Base-by-base conservation (phyloP, 2,113 vertebrate species). In the Rousettus leschenaultii region DNA sequence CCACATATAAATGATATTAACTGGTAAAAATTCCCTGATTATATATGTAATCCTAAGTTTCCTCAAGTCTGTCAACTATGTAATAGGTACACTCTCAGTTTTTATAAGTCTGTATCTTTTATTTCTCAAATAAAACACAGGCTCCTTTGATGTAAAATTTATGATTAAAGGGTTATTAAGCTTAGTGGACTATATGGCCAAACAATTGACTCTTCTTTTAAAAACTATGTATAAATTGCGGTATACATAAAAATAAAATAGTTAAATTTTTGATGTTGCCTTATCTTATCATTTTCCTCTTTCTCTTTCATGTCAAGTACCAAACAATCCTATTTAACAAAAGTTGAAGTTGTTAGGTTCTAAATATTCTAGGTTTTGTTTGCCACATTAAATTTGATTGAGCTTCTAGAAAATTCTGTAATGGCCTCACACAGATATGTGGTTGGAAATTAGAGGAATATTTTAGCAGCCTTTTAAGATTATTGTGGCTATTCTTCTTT, bases 311-410 rank as follows among this genome's bases (percentile, higher is more conserved):
- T 43, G 89, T 43, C 61, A 21, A 70, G 7, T 92, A 70, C 24
- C 55, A 92, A 57, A 38, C 90, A 86, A 89, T 65, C 80, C 21
- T 94, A 78, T 7, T 79, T 94, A 73, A 51, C 61, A 95, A 85
- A 91, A 11, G 35, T 66, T 94, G 28, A 11, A 14, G 40, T 93
- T 66, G 28, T 86, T 86, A 94, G 26, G 5, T 61, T 92, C 48
- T 86, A n/a, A 95, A 59, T 93, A 86, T 74, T 92, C 19, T 12
- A 66, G 28, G 14, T 45, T 77, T 77, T 77, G 6, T 19, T 92
- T 79, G 26, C 48, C 73, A 16, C 77, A 16, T 57, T 78, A 86
- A 59, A 89, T 86, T 86, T 92, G n/a, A 13, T 78, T 86, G 35
- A 59, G 4, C 4, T 87, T 43, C 19, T 61, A 86, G 74, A 53